These are phyloP conservation scores for Eucidaris tribuloides DNA, from an alignment of 35 echinoderm and acorn worm species.

Conservation along the genomic window DNA sequence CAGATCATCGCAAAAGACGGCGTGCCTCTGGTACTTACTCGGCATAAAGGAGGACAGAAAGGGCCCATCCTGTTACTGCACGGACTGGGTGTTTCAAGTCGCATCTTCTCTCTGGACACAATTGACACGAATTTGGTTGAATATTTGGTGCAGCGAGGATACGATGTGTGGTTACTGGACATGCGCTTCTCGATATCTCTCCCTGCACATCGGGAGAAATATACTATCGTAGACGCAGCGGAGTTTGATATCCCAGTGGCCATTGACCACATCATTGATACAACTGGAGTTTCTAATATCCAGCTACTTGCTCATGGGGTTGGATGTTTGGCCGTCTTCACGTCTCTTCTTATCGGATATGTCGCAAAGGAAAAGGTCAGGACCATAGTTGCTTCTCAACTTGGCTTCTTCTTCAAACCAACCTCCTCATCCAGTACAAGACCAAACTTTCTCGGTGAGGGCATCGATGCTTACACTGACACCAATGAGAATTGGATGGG, in stretches of 20 bases:
- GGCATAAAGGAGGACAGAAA: slow-evolving; percentile 61
- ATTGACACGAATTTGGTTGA: slow-evolving; percentile 73
- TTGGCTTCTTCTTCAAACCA: slow-evolving; percentile 39
- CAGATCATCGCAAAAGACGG: slow-evolving; percentile 29
- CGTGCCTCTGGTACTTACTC: slow-evolving; percentile 27
- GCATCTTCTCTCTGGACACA: slow-evolving; percentile 56
- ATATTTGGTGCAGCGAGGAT: slow-evolving; percentile 48
- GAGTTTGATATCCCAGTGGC: slow-evolving; percentile 49
- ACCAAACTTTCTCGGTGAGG: slow-evolving; percentile 46
- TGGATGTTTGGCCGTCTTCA: slow-evolving; percentile 43
- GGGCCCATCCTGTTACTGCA: slow-evolving; percentile 64
- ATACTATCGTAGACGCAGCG: slow-evolving; percentile 42
- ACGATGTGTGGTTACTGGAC: slow-evolving; percentile 64
- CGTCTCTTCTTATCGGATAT: slow-evolving; percentile 38
- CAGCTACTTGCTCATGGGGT: slow-evolving; percentile 63
- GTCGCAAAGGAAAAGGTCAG: slow-evolving; percentile 58
- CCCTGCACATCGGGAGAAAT: slow-evolving; percentile 26
- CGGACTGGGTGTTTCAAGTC: slow-evolving; percentile 50
- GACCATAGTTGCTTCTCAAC: slow-evolving; percentile 49
- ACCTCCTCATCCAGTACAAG: slow-evolving; percentile 11
- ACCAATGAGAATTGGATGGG: slow-evolving; percentile 44
- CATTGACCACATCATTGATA: slow-evolving; percentile 33
- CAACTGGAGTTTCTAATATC: slow-evolving; percentile 35
- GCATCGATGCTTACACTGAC: slow-evolving; percentile 45
- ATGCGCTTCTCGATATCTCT: slow-evolving; percentile 55